phyloP scores from a whole-genome alignment of 2,797 vertebrate genomes.

The Caiman crocodilus region DNA sequence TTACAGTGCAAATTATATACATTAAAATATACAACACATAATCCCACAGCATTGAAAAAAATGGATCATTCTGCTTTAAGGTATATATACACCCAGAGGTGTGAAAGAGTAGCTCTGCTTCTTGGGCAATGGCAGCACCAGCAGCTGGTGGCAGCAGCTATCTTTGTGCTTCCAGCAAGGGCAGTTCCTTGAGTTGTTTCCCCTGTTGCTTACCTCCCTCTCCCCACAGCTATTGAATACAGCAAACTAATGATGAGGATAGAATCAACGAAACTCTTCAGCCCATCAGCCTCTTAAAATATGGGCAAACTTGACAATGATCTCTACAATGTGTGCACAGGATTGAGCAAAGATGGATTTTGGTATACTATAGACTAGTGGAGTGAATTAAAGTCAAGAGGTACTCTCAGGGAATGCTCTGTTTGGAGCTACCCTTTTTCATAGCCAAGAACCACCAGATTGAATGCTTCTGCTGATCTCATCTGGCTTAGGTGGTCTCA shows the following conservation, averaged over 20 bases:
- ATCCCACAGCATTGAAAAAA: neutral
- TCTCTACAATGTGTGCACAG: neutral
- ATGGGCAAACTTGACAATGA: neutral
- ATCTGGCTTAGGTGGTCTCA: too few relatives aligned
- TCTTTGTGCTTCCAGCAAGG: too few relatives aligned
- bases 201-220: too few relatives aligned
- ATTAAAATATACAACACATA: neutral
- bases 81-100: neutral
- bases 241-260: neutral
- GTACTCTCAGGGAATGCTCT: neutral
- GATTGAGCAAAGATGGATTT: neutral
- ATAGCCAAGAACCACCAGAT: neutral
- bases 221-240: too few relatives aligned
- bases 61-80: neutral
- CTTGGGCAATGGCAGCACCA: too few relatives aligned
- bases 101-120: too few relatives aligned
- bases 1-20: neutral
- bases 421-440: neutral
- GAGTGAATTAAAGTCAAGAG: neutral
- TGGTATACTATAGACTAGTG: neutral
- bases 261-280: neutral
- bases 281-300: neutral
- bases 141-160: too few relatives aligned
- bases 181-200: too few relatives aligned
- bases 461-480: neutral